These are phyloP conservation scores for Dione juno DNA, from an alignment of 2,888 invertebrate species.

Conservation along the genomic window DNA sequence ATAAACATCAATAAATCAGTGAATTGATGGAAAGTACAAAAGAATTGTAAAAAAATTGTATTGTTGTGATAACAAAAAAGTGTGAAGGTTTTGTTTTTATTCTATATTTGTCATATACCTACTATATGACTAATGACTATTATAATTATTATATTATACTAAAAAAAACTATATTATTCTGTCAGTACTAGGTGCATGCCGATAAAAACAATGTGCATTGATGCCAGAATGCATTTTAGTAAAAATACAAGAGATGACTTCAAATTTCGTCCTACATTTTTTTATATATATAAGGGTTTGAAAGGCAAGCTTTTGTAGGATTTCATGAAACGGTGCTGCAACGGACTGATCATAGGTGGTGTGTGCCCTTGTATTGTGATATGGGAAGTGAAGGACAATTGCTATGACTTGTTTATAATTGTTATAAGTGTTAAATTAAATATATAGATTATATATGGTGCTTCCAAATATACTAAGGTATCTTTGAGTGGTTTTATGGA, in stretches of 20 bases:
- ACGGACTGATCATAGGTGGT: constrained; percentile 49
- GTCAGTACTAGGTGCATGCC: constrained; percentile 27
- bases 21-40: constrained; percentile 68
- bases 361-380: constrained; percentile 77
- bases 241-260: constrained; percentile 53
- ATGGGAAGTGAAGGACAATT: constrained; percentile 57
- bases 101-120: constrained; percentile 21
- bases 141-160: constrained; percentile 24
- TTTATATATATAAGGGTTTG: constrained; percentile 41
- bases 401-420: constrained; percentile 67
- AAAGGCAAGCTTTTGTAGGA: constrained; percentile 37
- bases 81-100: constrained; percentile 46
- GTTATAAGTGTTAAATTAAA: constrained; percentile 80
- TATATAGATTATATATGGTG: constrained; percentile 58
- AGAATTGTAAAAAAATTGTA: constrained; percentile 44
- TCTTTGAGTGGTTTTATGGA: background rate
- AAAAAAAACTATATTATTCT: constrained; percentile 22
- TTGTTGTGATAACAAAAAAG: constrained; percentile 56
- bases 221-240: constrained; percentile 53
- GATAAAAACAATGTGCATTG: constrained; percentile 41
- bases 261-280: constrained; percentile 52
- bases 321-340: constrained; percentile 56
- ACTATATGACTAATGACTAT: background rate
- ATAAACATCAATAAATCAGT: constrained; percentile 47
- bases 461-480: constrained; percentile 11